These are phyloP conservation scores for Coregonus sp. DNA, from an alignment of 2,797 vertebrate genomes.

Conservation along the genomic window DNA sequence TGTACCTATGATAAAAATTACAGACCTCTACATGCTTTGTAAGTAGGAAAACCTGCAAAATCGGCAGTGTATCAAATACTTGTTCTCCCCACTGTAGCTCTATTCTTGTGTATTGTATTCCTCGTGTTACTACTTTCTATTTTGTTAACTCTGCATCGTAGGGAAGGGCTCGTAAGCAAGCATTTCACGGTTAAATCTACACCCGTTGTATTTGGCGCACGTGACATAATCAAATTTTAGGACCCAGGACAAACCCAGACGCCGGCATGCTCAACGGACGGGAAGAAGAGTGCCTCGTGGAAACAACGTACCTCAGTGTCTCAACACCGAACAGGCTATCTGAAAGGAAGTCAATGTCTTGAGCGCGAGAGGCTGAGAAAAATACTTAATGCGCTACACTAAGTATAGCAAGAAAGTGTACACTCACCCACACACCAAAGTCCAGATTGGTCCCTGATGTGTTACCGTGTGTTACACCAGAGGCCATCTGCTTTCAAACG, in stretches of 20 bases:
- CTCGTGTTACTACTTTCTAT: no score
- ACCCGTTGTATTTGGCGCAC: no score
- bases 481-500: slow-evolving; percentile 73
- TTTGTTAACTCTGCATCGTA: background rate
- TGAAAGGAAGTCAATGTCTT: background rate
- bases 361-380: background rate
- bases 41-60: no score
- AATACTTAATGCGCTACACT: background rate
- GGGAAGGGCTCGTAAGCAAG: no score
- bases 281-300: background rate
- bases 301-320: slow-evolving; percentile 3
- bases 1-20: no score
- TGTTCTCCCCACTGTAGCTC: no score
- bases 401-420: slow-evolving; percentile 15
- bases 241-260: slow-evolving; percentile 5
- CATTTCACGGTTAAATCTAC: no score
- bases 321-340: background rate
- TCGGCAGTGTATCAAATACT: no score
- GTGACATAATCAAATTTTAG: no score
- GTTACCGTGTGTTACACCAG: slow-evolving; percentile 58
- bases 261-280: background rate
- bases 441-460: slow-evolving; percentile 45
- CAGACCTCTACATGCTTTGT: no score
- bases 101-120: no score
- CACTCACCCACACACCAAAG: slow-evolving; percentile 3